Percentiles rank a stretch among this genome's conserved stretches.
These are phyloP conservation scores for Pelobates cultripes DNA, from an alignment of 2,797 vertebrate genomes.

Conservation along the genomic window DNA sequence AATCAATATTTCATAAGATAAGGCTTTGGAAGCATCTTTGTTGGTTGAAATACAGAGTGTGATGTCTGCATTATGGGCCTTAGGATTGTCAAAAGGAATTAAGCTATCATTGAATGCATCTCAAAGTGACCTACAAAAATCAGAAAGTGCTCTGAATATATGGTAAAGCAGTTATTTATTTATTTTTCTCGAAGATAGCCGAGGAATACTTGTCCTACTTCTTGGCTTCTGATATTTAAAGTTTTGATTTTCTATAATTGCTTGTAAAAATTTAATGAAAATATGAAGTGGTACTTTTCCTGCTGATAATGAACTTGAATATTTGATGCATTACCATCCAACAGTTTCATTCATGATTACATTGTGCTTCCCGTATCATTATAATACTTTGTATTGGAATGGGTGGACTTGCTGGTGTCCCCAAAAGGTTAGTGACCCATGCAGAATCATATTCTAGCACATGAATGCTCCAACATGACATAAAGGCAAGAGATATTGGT, in stretches of 20 bases:
- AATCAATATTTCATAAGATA: conserved; percentile 55
- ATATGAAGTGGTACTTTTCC: too few species aligned
- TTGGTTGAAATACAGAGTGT: conserved; percentile 24
- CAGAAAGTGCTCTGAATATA: conserved; percentile 38
- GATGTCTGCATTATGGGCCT: conserved; percentile 51
- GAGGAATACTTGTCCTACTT: not conserved
- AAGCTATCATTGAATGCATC: conserved; percentile 50
- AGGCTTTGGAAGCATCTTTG: conserved; percentile 52
- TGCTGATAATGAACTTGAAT: too few species aligned
- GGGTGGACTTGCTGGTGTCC: too few species aligned
- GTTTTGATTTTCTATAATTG: not conserved
- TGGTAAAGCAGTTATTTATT: conserved; percentile 11
- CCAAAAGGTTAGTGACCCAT: too few species aligned
- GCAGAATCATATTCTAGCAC: too few species aligned
- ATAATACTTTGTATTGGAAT: too few species aligned
- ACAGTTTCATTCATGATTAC: too few species aligned
- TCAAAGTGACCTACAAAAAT: conserved; percentile 55
- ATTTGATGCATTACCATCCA: too few species aligned
- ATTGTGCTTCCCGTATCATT: too few species aligned
- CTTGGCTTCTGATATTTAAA: not conserved
- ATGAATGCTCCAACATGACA: too few species aligned
- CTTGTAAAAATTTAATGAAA: too few species aligned
- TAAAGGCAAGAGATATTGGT: too few species aligned
- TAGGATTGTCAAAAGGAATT: conserved; percentile 51
- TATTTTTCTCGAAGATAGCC: not conserved